phyloP scores from a whole-genome alignment of 2,113 vertebrate genomes.

The Zingel zingel region DNA sequence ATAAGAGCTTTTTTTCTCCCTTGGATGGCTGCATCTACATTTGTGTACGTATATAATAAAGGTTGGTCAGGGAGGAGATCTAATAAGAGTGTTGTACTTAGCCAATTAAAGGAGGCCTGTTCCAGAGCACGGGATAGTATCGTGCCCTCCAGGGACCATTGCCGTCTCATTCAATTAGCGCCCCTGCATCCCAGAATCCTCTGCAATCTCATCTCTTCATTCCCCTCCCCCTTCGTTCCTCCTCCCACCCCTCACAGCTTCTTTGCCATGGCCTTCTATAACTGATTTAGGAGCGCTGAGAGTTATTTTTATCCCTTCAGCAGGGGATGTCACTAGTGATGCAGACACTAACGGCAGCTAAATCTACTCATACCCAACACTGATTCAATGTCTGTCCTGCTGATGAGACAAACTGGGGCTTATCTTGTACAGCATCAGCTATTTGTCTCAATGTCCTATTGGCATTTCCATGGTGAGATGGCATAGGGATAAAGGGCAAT shows the following conservation, averaged over 20 bases:
- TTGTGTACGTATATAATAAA: slow-evolving; percentile 33
- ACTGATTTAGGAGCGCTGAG: slow-evolving; percentile 76
- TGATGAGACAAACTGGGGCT: slow-evolving; percentile 49
- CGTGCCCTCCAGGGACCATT: slow-evolving; percentile 78
- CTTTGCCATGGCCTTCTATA: slow-evolving; percentile 59
- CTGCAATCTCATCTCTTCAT: slow-evolving; percentile 82
- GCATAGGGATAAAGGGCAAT: slow-evolving; percentile 18
- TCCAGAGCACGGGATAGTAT: slow-evolving; percentile 78
- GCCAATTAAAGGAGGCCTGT: slow-evolving; percentile 85
- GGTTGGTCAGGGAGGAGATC: slow-evolving; percentile 79
- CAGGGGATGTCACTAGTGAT: slow-evolving; percentile 45
- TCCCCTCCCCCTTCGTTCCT: slow-evolving; percentile 39
- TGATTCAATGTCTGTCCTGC: slow-evolving; percentile 47
- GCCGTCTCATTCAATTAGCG: slow-evolving; percentile 89
- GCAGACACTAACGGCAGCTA: slow-evolving; percentile 56
- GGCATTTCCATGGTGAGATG: not conserved
- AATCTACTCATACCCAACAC: slow-evolving; percentile 61
- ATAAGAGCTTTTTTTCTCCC: slow-evolving; percentile 1
- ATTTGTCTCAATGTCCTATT: slow-evolving; percentile 43
- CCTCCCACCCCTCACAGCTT: slow-evolving; percentile 39
- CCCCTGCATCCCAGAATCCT: slow-evolving; percentile 81
- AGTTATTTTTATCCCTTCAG: slow-evolving; percentile 79
- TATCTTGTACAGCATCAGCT: slow-evolving; percentile 58
- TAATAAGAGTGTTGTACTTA: slow-evolving; percentile 88
- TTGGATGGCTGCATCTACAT: slow-evolving; percentile 9